Conservation (phyloP, 2,888 invertebrate species). For the Mantis religiosa region DNA sequence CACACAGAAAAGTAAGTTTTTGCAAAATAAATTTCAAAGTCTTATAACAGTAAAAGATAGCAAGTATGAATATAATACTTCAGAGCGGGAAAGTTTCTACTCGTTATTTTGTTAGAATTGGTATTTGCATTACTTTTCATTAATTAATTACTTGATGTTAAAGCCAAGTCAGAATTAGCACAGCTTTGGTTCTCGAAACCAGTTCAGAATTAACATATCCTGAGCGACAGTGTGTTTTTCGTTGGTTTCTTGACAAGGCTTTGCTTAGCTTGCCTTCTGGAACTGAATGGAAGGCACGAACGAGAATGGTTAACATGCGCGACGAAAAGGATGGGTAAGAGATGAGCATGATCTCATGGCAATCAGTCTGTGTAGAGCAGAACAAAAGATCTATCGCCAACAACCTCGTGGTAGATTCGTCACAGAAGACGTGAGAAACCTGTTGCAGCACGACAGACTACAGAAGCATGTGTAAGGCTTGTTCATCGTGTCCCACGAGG, state of each 20-base stretch:
- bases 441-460: neutral
- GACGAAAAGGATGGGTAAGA: neutral
- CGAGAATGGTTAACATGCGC: neutral
- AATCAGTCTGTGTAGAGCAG: neutral
- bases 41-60: too few species aligned
- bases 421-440: constrained; percentile 13
- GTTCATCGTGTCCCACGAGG: neutral
- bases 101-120: too few species aligned
- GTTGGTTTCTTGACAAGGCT: neutral
- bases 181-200: neutral
- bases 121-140: too few species aligned
- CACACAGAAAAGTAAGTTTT: too few species aligned
- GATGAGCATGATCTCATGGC: neutral
- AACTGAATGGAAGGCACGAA: neutral
- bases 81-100: too few species aligned
- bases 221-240: neutral
- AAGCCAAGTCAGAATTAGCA: too few species aligned
- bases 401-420: neutral
- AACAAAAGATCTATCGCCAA: constrained; percentile 8
- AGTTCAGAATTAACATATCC: neutral
- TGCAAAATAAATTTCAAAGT: too few species aligned
- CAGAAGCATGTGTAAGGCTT: neutral
- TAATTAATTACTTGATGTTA: too few species aligned
- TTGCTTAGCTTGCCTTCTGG: neutral
- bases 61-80: too few species aligned